A percentile compares a stretch with the other conserved stretches of the same genome.
These are phyloP conservation scores for Diploscapter pachys DNA, from an alignment of 1,140 invertebrate genomes.

Conservation along the genomic window DNA sequence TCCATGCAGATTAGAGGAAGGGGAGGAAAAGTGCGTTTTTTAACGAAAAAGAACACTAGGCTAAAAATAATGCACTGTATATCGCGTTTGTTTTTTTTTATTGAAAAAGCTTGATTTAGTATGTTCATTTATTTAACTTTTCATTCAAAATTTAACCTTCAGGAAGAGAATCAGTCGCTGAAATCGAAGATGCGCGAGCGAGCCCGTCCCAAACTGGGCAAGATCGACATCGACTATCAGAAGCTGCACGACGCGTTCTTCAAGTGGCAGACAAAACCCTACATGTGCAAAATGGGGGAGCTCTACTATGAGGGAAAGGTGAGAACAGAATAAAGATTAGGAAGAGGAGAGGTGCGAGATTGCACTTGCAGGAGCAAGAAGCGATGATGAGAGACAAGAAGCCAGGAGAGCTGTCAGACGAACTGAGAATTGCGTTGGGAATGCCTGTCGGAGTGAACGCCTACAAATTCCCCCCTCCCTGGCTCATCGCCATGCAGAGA, in stretches of 20 bases:
- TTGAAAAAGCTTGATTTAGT: no score
- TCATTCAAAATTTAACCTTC: slow-evolving; percentile 23
- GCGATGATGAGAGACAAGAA: slow-evolving; percentile 96
- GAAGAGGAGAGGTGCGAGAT: not conserved
- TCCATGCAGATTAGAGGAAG: no score
- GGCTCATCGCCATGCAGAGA: slow-evolving; percentile 98
- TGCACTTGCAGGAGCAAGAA: slow-evolving; percentile 75
- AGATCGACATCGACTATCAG: slow-evolving; percentile 99
- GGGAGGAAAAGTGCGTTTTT: no score
- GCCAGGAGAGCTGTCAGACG: slow-evolving; percentile 92
- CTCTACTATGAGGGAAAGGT: slow-evolving; percentile 98
- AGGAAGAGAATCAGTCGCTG: slow-evolving; percentile 88
- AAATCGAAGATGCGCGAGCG: slow-evolving; percentile 98
- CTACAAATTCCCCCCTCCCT: slow-evolving; percentile 79
- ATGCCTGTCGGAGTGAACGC: slow-evolving; percentile 87
- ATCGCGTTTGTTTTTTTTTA: no score
- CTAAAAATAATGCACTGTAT: no score
- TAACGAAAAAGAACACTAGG: no score
- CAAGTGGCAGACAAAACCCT: slow-evolving; percentile 97
- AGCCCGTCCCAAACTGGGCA: slow-evolving; percentile 92
- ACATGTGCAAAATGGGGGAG: slow-evolving; percentile 97
- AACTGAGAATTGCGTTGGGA: slow-evolving; percentile 88
- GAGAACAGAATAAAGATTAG: not conserved
- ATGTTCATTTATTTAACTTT: slow-evolving; percentile 17
- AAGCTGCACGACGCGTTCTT: slow-evolving; percentile 99